Evolutionary conservation across 2,113 vertebrate genomes (phyloP), one percentile per base, ranked within the genome.

Genomic region (Neotoma lepida): DNA sequence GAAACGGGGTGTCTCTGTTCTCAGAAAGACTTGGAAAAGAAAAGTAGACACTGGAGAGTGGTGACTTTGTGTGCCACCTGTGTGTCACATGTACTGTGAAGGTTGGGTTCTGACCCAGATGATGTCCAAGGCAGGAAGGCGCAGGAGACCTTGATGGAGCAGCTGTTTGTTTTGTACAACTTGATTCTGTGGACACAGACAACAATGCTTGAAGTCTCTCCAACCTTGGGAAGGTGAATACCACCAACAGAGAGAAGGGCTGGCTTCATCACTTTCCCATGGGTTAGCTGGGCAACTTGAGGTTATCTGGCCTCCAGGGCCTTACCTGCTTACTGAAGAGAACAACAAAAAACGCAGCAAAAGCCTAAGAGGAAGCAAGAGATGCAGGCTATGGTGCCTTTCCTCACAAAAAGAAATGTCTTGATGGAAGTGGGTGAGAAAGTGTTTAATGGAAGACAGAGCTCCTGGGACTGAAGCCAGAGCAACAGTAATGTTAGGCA

Each of bases 61-160:
- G 46, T n/a, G 22, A 35, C 56, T 9, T 20, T 15, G 4, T 15
- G 2, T n/a, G 14, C 51, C 51, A 51, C 51, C 12, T 14, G 20
- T 2, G 2, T 30, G 8, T 26, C 26, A 30, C 4, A 30, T 20
- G 64, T 4, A 9, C 5, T 7, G 8, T 9, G 41, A 18, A 78
- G 1, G 24, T 39, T 0, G 2, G 3, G 13, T 28, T 77, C 9
- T 58, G 71, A 51, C 4, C n/a, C 33, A 35, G 1, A 12, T 10
- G 39, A 76, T 46, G 0, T 51, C 9, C 30, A 61, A 39, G 58
- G 3, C 5, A 64, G 9, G 56, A 63, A 96, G 26, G 2, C 26
- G 13, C 49, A 81, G 71, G 58, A 58, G 26, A 90, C 18, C 30
- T 91, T 84, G 63, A 26, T 74, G n/a, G 33, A 39, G 41, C 84